A percentile compares a stretch with the other conserved stretches of the same genome.
Conservation (phyloP, 2,113 vertebrate genomes). For the Cephalopterus ornatus region DNA sequence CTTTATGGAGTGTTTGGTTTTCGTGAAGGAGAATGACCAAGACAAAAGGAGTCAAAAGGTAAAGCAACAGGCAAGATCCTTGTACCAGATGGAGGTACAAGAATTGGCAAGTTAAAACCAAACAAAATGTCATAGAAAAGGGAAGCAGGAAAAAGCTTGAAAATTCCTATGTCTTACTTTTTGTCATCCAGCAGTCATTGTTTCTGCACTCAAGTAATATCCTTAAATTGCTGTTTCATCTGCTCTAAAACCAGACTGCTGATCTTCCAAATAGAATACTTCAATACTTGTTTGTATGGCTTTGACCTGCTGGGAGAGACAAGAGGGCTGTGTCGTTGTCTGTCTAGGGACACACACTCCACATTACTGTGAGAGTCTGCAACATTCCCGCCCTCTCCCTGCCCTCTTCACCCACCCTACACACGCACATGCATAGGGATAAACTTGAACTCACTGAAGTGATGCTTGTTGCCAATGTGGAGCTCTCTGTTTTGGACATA, state of each 20-base stretch:
- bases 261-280: not conserved
- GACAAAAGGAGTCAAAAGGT: not conserved
- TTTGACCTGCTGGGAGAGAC: rapidly evolving
- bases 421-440: rapidly evolving
- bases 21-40: not conserved
- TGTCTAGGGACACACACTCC: not conserved
- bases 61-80: not conserved
- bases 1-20: not conserved
- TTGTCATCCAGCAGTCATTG: not conserved
- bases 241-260: not conserved
- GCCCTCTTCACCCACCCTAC: rapidly evolving
- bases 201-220: not conserved
- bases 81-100: not conserved
- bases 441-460: not conserved
- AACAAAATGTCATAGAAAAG: rapidly evolving
- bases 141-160: not conserved
- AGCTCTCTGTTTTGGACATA: not conserved
- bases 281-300: not conserved
- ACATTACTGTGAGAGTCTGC: not conserved
- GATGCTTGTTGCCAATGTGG: not conserved
- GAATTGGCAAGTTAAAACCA: not conserved
- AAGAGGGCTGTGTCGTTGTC: not conserved
- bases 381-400: not conserved
- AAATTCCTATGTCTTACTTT: not conserved
- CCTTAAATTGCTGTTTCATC: not conserved